Base-by-base conservation (phyloP, 23 tunicate genomes). In the Diplosoma virens region DNA sequence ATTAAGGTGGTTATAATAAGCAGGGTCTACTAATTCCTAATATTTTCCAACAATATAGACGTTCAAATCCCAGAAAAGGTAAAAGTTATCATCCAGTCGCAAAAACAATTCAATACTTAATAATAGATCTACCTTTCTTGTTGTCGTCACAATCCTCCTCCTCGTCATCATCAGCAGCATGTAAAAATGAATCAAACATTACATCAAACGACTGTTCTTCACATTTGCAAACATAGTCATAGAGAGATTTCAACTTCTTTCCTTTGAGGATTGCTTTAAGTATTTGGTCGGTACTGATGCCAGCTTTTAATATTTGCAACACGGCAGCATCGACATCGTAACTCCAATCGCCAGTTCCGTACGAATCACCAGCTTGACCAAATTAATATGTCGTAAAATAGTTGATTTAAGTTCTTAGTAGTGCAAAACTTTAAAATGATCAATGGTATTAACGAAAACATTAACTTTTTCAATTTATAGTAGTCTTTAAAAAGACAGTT, bases 321-420 rank as follows among this genome's bases (percentile, higher is more conserved):
- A 68, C 30, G 27, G 75, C 53, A 4, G 6, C 3, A 2, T 36
- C 53, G 17, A 68, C 75, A 36, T 68, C 75, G 24, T 68, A 68
- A 26, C 33, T 29, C 75, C 75, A 68, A 68, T 36, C 54, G 20
- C 54, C 75, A 16, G 9, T 27, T 5, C 22, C 3, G 20, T 6
- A 34, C 22, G 22, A 14, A 22, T 37, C 76, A 0, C 74, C 74
- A 78, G 34, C 73, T 18, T 59, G 59, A n/a, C 58, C 82, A 32
- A 37, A 27, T 30, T 17, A 16, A 3, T 5, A 14, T 18, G 24
- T 5, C n/a, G n/a, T n/a, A n/a, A n/a, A n/a, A n/a, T 14, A 59
- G 0, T n/a, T 58, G 22, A 7, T n/a, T 58, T 58, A 11, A n/a
- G 7, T n/a, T n/a, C n/a, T n/a, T n/a, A n/a, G n/a, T n/a, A n/a